Conservation (phyloP, 2,113 vertebrate species). For the Menura novaehollandiae region DNA sequence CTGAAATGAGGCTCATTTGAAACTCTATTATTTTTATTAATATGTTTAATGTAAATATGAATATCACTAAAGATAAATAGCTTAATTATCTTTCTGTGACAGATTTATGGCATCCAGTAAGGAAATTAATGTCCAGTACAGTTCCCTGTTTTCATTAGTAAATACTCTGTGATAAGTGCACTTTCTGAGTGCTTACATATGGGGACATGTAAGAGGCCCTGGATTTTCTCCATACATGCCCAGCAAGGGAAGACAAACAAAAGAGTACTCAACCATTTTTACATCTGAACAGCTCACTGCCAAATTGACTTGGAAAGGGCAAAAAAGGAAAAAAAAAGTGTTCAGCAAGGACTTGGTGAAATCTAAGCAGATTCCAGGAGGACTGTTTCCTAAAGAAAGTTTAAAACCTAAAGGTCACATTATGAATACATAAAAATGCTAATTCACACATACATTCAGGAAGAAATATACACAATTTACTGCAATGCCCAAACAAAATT, state of each 20-base stretch:
- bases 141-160: not conserved
- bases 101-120: not conserved
- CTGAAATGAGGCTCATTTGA: not conserved
- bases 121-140: not conserved
- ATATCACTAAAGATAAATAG: not conserved
- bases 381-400: not conserved
- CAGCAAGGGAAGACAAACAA: not conserved
- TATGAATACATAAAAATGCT: constrained; percentile 27
- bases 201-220: not conserved
- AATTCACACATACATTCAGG: not conserved
- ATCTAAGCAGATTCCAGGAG: not conserved
- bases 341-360: not conserved
- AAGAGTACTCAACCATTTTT: not conserved
- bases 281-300: not conserved
- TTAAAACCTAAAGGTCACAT: constrained; percentile 9
- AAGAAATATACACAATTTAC: constrained; percentile 12
- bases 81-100: not conserved
- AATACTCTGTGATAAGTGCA: not conserved
- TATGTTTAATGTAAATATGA: not conserved
- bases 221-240: not conserved
- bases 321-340: rapidly evolving
- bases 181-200: not conserved
- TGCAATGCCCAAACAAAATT: constrained; percentile 25
- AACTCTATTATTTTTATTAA: not conserved
- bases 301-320: not conserved